Conservation (phyloP, 2,797 vertebrate genomes). For the Picus viridis region DNA sequence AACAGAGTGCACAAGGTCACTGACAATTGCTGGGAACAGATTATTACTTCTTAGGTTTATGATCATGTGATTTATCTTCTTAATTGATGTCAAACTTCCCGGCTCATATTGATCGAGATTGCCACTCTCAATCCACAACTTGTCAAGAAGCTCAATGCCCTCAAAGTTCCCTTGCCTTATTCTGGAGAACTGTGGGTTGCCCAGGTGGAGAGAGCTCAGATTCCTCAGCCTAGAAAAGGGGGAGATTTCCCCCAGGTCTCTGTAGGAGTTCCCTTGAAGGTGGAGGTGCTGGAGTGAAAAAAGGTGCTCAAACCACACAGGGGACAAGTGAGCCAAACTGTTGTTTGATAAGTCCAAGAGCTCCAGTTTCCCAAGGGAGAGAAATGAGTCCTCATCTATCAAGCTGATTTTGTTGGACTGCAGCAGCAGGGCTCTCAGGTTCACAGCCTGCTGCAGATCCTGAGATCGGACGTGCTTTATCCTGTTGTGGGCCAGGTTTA, state of each 20-base stretch:
- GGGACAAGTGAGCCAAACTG: conserved; percentile 64
- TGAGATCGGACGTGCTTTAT: conserved; percentile 64
- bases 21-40: conserved; percentile 55
- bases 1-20: conserved; percentile 60
- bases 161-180: conserved; percentile 74
- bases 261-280: conserved; percentile 77
- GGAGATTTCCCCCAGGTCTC: conserved; percentile 66
- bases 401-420: conserved; percentile 70
- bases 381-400: conserved; percentile 76
- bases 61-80: conserved; percentile 53
- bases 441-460: conserved; percentile 71
- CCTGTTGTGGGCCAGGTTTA: conserved; percentile 79
- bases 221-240: conserved; percentile 28
- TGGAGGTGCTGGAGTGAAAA: conserved; percentile 73
- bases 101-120: conserved; percentile 69
- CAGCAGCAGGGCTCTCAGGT: conserved; percentile 72
- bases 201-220: conserved; percentile 78
- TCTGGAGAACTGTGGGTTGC: conserved; percentile 52
- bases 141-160: conserved; percentile 69
- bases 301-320: conserved; percentile 79
- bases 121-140: conserved; percentile 74
- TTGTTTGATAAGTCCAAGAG: conserved; percentile 83
- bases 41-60: conserved; percentile 26
- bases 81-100: conserved; percentile 62
- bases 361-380: conserved; percentile 67